Evolutionary conservation across 2,797 vertebrate genomes (phyloP).

Genomic region (Rallus crepitans): DNA sequence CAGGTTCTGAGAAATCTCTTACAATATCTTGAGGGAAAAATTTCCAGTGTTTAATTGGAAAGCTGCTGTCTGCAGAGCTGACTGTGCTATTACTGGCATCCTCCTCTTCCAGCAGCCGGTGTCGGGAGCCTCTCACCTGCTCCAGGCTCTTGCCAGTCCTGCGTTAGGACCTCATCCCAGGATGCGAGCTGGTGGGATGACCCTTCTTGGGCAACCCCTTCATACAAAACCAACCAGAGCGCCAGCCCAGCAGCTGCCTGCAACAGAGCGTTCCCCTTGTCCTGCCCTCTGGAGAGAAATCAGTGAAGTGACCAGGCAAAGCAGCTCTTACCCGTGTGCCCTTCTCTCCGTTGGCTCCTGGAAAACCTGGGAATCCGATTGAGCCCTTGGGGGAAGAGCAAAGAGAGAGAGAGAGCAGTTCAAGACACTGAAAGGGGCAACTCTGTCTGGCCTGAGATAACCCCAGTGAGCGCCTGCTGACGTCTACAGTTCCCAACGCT

Average conservation of each 20-base stretch:
- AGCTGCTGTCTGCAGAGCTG: not conserved
- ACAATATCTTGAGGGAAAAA: not conserved
- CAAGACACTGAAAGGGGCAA: not conserved
- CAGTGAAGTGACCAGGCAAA: not conserved
- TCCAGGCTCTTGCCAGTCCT: not conserved
- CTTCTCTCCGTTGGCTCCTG: conserved; percentile 97
- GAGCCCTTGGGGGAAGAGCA: conserved; percentile 84
- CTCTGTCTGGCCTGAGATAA: not conserved
- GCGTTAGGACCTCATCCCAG: accelerated
- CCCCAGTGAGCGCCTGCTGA: not conserved
- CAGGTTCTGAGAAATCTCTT: not conserved
- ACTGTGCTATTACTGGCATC: not conserved
- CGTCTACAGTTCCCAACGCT: not conserved
- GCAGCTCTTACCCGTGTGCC: conserved; percentile 90
- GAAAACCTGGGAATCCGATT: conserved; percentile 95
- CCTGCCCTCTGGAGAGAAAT: not conserved
- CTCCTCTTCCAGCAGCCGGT: not conserved
- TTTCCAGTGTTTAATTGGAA: not conserved
- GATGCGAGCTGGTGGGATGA: not conserved
- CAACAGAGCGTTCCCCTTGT: accelerated
- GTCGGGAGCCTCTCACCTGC: not conserved
- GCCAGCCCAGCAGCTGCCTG: not conserved
- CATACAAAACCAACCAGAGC: accelerated
- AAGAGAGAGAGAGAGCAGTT: not conserved
- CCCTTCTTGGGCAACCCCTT: not conserved